These are phyloP conservation scores for Pristionchus pacificus DNA, from an alignment of 1,140 invertebrate genomes.

Conservation along the genomic window DNA sequence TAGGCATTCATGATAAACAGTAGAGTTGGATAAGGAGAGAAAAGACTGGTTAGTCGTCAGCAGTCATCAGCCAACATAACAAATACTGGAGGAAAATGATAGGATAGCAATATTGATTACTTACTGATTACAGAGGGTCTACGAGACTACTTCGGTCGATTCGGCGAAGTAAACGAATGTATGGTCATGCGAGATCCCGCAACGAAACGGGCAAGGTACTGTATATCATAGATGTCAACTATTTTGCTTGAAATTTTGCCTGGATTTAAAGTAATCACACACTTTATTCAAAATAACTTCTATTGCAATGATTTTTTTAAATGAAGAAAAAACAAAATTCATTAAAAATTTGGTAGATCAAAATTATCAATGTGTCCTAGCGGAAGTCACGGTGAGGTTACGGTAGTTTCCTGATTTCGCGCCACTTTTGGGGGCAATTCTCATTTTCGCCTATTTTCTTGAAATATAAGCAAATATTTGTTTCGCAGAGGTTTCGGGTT, in stretches of 20 bases:
- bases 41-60: too few species aligned
- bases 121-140: slow-evolving; percentile 60
- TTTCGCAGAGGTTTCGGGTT: slow-evolving; percentile 54
- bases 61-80: too few species aligned
- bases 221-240: too few species aligned
- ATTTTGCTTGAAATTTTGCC: too few species aligned
- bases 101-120: too few species aligned
- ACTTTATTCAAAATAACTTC: too few species aligned
- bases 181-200: slow-evolving; percentile 99
- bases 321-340: slow-evolving; percentile 3
- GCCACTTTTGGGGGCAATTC: neutral
- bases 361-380: slow-evolving; percentile 6
- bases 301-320: slow-evolving; percentile 23
- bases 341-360: neutral
- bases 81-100: too few species aligned
- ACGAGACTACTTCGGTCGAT: slow-evolving; percentile 88
- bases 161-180: slow-evolving; percentile 97
- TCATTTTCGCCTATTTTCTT: neutral
- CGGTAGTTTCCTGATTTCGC: neutral
- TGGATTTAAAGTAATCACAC: too few species aligned
- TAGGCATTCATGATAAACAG: too few species aligned
- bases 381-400: neutral
- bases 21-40: too few species aligned
- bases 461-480: neutral
- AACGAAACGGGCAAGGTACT: slow-evolving; percentile 71